Conservation (phyloP, 2,113 vertebrate genomes). For the Galbula dea region DNA sequence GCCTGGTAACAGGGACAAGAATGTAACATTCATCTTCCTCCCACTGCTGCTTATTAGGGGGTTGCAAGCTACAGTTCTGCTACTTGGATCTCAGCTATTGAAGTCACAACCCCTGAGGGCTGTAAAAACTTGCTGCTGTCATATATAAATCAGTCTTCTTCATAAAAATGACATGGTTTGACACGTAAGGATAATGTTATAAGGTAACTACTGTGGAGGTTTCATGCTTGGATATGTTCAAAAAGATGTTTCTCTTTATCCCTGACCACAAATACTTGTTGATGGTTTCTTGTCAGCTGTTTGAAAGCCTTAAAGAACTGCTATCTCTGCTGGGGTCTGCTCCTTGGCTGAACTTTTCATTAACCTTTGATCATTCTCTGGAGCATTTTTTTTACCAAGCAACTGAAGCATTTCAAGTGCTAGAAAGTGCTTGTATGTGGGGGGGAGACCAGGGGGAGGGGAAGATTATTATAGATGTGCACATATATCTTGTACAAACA, state of each 20-base stretch:
- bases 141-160: constrained; percentile 34
- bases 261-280: constrained; percentile 55
- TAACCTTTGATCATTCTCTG: constrained; percentile 40
- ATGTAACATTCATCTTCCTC: not conserved
- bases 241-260: constrained; percentile 59
- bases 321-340: constrained; percentile 43
- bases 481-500: not conserved
- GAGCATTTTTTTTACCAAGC: not conserved
- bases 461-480: not conserved
- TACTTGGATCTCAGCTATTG: constrained; percentile 1
- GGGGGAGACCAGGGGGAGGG: not conserved
- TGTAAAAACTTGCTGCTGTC: constrained; percentile 34
- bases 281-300: constrained; percentile 55
- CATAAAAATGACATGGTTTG: constrained; percentile 44
- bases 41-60: not conserved
- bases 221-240: constrained; percentile 54
- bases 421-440: not conserved
- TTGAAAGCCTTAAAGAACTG: constrained; percentile 40
- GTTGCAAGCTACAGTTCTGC: not conserved
- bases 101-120: constrained; percentile 29
- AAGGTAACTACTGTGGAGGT: constrained; percentile 44
- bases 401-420: not conserved
- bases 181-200: constrained; percentile 15
- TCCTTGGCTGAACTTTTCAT: constrained; percentile 50
- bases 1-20: not conserved